Percentiles rank a stretch among this genome's conserved stretches.
Evolutionary conservation across 2,113 vertebrate species (phyloP).

Genomic region (Oxyruncus cristatus): DNA sequence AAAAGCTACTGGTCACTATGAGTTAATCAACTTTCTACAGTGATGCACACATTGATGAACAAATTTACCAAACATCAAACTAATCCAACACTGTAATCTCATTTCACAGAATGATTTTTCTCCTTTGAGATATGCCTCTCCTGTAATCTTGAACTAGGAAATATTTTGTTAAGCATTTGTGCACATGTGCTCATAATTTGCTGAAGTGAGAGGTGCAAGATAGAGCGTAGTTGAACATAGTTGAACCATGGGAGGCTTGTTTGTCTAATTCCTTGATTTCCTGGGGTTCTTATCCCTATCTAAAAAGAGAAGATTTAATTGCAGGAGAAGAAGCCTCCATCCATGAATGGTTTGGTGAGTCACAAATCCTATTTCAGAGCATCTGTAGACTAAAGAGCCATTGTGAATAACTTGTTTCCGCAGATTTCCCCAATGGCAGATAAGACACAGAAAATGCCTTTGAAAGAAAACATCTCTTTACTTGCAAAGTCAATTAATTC

Average conservation of each 20-base stretch:
- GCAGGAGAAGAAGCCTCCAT: background rate
- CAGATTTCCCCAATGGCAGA: background rate
- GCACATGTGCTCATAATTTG: background rate
- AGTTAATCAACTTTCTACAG: background rate
- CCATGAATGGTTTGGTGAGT: background rate
- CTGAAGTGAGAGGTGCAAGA: background rate
- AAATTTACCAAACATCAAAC: background rate
- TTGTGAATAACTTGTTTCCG: background rate
- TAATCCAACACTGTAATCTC: background rate
- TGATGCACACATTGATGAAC: background rate
- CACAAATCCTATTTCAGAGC: background rate
- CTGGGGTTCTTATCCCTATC: background rate
- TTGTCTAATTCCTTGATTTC: background rate
- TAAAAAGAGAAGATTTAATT: background rate
- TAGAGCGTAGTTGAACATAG: fast-evolving
- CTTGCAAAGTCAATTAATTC: background rate
- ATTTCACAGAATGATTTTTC: background rate
- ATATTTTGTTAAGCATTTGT: background rate
- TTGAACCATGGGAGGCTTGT: background rate
- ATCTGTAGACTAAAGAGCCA: background rate
- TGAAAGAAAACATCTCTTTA: background rate
- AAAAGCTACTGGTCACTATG: background rate
- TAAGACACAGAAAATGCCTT: background rate
- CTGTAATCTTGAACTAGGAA: background rate
- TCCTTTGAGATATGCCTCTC: background rate